Base-by-base conservation (phyloP, 2,797 vertebrate species). In the Pantherophis alleghaniensis region DNA sequence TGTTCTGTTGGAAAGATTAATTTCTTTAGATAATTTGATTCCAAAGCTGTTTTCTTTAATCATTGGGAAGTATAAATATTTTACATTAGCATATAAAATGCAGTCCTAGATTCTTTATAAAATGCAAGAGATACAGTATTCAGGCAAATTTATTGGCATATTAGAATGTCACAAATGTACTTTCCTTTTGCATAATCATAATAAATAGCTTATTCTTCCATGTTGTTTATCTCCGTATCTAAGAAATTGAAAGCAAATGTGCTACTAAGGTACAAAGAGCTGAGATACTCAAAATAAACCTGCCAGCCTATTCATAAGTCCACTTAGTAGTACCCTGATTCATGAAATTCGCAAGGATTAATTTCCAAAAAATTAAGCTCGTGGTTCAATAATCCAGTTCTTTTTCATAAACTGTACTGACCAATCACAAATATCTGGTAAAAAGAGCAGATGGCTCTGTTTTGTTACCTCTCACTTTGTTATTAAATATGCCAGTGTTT, bases 1-100 rank as follows among this genome's bases (percentile, higher is more conserved):
- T 95, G 91, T 96, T 94, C 91, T 96, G 96, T 95, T 93, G 96
- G 87, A 83, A 42, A 96, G 91, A 97, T 96, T 88, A 59, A 96
- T 96, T 94, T 96, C 92, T 95, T 96, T 94, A 91, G 94, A 92
- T 91, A 94, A 95, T 96, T 89, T 93, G 94, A 96, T 95, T 97
- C 93, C 96, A 97, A 97, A 97, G 89, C 88, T 94, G 91, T 93
- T 88, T 59, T 97, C 94, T 57, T 97, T 96, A 97, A 96, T 96
- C 96, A 96, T 96, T 92, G 95, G 93, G 90, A 94, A 95, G 96
- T 92, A 94, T 95, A 83, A 96, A 94, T 94, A 94, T 47, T 88
- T 94, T 94, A 96, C 90, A 87, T 89, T 96, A 97, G 47, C 63
- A 61, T n/a, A 61, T 47, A 47, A 97, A 96, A 92, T 95, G 90